Evolutionary conservation across 1,140 invertebrate species (phyloP), one percentile per base, ranked within the genome.

Genomic region (Aphelenchoides avenae): DNA sequence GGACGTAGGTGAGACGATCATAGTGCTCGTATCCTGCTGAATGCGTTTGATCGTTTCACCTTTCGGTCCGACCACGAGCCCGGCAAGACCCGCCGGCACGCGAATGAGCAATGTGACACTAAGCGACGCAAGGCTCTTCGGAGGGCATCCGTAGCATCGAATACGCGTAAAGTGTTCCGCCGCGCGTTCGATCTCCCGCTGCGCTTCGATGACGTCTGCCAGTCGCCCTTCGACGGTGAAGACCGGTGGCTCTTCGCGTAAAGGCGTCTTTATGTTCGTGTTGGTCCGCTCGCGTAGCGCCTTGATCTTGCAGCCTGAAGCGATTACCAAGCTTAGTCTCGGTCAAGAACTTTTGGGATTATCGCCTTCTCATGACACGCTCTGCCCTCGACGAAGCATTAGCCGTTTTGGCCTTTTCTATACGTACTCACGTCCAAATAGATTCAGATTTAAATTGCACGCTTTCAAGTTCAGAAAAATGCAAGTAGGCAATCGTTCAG

Each of bases 141-240:
- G 43, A 44, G 69, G 70, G 29, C 79, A 66, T 7, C 93, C 85
- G 30, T 89, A 92, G 27, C 92, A 92, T 31, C 95, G 85, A 73
- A 99, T 97, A 81, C 96, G 89, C 42, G 89, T 95, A 79, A 99
- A 99, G 81, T 99, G 95, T 78, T 97, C 92, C 29, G 94, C 94
- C 15, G 94, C 94, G 20, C 90, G 93, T 15, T 97, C 83, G 69
- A 99, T 99, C 82, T 99, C 94, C 54, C 88, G 84, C 78, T 96
- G 98, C 27, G 94, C 95, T 64, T 89, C 87, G 44, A 85, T 85
- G 0, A 99, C 94, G 80, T 99, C 94, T 78, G 98, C 94, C 77
- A 92, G 92, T 52, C 93, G 86, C n/a, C 95, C 94, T 7, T 94
- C 99, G 5, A 99, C 93, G 22, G 98, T 92, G 80, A 99, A 99